Evolutionary conservation across 2,888 invertebrate genomes (phyloP), one percentile per base, ranked within the genome.

Genomic region (Limnephilus marmoratus): DNA sequence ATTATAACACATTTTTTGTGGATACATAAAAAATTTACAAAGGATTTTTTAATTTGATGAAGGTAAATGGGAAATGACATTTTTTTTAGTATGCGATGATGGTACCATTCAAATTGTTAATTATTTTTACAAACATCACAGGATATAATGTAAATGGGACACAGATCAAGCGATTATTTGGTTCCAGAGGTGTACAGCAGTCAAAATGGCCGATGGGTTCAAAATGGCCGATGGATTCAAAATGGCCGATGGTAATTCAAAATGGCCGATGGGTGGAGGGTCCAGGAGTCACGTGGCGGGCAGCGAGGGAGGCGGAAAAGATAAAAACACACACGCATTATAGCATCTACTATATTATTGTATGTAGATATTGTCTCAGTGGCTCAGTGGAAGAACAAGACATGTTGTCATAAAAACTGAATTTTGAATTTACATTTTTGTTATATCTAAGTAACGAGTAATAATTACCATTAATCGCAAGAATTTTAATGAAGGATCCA

Each of bases 261-360:
- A 45, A 45, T 86, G 86, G 49, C 86, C 86, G 86, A 37, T 45
- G 86, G 29, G 90, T 80, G 41, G 90, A 85, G 90, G 91, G 81
- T 87, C 80, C 88, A 49, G 91, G 91, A 31, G 82, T 91, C 53
- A n/a, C 81, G 92, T 91, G 87, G 90, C 94, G 92, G 92, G 92
- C 86, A 49, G 86, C 86, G 29, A 34, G 86, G 86, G 45, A 41
- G 45, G 86, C 86, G 86, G 90, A 92, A 92, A 93, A 93, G 86
- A 86, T 92, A 93, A 92, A 92, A 93, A 92, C 92, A 93, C 86
- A 90, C 90, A 81, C 81, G 92, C 90, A 90, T 92, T 92, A 92
- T 91, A 92, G 89, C 90, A 29, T 86, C 49, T 45, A 86, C 34
- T 7, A 13, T 86, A 86, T 86, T 86, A 86, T 86, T 83, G 37